phyloP scores from a whole-genome alignment of 1,140 invertebrate genomes.

The Hyles euphorbiae region DNA sequence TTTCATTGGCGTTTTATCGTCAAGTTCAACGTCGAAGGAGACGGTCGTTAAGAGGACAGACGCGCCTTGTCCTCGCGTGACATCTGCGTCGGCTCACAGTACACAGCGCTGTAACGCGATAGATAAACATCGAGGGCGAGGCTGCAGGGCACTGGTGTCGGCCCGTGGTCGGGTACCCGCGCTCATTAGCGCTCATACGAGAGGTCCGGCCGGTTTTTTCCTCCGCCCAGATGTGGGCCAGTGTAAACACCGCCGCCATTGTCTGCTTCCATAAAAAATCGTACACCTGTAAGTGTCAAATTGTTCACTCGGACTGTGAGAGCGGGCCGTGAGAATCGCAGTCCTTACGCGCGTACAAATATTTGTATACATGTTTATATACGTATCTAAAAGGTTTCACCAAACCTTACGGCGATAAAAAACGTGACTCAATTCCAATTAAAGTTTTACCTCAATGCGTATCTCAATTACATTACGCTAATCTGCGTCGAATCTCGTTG shows the following conservation, averaged over 20 bases:
- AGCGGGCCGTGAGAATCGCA: constrained; percentile 58
- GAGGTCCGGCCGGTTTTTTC: constrained; percentile 64
- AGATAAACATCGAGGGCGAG: constrained; percentile 46
- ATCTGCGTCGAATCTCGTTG: constrained; percentile 5
- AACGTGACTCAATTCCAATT: constrained; percentile 4
- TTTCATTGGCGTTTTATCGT: constrained; percentile 65
- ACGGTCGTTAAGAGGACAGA: constrained; percentile 23
- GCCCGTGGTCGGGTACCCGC: constrained; percentile 16
- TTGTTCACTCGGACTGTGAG: constrained; percentile 60
- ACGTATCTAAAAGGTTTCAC: constrained; percentile 3
- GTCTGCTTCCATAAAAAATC: constrained; percentile 61
- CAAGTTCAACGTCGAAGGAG: constrained; percentile 62
- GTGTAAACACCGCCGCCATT: constrained; percentile 61
- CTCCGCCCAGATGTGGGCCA: constrained; percentile 64
- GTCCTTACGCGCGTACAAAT: constrained; percentile 14
- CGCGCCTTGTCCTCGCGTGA: constrained; percentile 37
- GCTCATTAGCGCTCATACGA: constrained; percentile 64
- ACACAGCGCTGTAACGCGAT: constrained; percentile 21
- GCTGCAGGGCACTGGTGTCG: not conserved
- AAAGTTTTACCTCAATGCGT: not conserved
- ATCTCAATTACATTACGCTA: constrained; percentile 4
- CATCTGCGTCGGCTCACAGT: constrained; percentile 43
- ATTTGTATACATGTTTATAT: constrained; percentile 11
- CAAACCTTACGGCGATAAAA: not conserved
- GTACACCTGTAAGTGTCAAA: constrained; percentile 74